Evolutionary conservation across 1,140 invertebrate genomes (phyloP).

Genomic region (Cataglyphis hispanica): DNA sequence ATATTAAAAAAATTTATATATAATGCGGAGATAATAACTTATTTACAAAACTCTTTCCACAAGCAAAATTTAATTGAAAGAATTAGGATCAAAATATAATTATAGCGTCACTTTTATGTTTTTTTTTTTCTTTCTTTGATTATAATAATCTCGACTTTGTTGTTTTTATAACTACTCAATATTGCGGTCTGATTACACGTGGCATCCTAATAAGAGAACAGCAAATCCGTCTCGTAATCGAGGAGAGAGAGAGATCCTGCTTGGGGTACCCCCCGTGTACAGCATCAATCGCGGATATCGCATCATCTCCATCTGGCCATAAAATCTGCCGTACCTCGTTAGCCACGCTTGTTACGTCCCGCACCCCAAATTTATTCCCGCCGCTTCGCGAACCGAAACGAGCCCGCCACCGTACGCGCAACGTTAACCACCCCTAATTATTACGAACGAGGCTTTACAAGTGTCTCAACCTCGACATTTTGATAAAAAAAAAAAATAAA

Average conservation of each 20-base stretch:
- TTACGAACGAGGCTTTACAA: constrained; percentile 80
- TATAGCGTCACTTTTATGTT: background rate
- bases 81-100: background rate
- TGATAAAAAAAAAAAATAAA: constrained; percentile 25
- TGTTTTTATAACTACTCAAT: constrained; percentile 38
- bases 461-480: constrained; percentile 59
- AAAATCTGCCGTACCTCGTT: constrained; percentile 85
- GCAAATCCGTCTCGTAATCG: constrained; percentile 66
- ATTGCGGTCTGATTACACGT: constrained; percentile 23
- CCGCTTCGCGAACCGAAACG: constrained; percentile 47
- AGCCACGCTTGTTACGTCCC: constrained; percentile 84
- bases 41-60: background rate
- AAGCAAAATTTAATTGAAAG: background rate
- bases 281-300: constrained; percentile 83
- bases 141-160: background rate
- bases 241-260: constrained; percentile 55
- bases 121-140: background rate
- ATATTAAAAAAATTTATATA: background rate
- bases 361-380: constrained; percentile 75
- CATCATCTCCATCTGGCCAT: constrained; percentile 85
- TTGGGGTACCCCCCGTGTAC: constrained; percentile 56
- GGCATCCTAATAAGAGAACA: constrained; percentile 66
- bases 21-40: background rate
- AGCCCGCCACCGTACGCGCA: constrained; percentile 59
- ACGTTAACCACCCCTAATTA: constrained; percentile 80